Percentiles rank a stretch among this genome's conserved stretches.
phyloP scores from a whole-genome alignment of 2,797 vertebrate genomes.

The Sebastolobus altivelis region DNA sequence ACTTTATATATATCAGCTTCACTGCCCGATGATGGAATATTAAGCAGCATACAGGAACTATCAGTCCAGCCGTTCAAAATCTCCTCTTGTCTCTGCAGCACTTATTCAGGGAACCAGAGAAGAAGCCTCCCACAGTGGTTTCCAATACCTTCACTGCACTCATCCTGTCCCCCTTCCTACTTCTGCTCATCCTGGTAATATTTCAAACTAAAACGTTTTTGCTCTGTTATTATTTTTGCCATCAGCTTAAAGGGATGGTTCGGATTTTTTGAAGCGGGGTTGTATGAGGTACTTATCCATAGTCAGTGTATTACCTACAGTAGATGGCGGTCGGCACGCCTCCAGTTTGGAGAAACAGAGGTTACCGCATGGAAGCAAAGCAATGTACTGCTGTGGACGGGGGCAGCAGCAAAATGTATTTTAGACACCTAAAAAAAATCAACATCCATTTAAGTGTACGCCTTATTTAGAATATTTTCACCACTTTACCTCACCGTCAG shows the following conservation, averaged over 20 bases:
- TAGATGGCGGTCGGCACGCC: not conserved
- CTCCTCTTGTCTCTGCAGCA: constrained; percentile 85
- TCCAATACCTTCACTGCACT: constrained; percentile 96
- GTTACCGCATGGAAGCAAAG: no score
- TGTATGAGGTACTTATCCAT: not conserved
- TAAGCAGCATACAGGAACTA: not conserved
- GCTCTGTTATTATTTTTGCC: not conserved
- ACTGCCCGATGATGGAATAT: not conserved
- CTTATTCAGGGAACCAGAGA: constrained; percentile 97
- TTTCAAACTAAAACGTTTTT: not conserved
- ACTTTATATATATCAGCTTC: not conserved
- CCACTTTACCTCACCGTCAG: no score
- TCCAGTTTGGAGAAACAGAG: not conserved
- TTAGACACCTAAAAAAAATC: no score
- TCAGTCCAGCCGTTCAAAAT: not conserved
- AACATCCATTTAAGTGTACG: no score
- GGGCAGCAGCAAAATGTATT: no score
- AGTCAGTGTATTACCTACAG: not conserved
- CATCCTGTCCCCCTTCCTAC: constrained; percentile 92
- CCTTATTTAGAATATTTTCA: no score
- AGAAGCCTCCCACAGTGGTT: constrained; percentile 95
- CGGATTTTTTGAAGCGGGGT: not conserved
- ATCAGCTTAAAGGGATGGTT: not conserved
- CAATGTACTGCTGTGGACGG: no score
- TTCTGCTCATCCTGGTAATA: constrained; percentile 94